Evolutionary conservation across 2,797 vertebrate species (phyloP), one percentile per base, ranked within the genome.

Genomic region (Coluber constrictor): DNA sequence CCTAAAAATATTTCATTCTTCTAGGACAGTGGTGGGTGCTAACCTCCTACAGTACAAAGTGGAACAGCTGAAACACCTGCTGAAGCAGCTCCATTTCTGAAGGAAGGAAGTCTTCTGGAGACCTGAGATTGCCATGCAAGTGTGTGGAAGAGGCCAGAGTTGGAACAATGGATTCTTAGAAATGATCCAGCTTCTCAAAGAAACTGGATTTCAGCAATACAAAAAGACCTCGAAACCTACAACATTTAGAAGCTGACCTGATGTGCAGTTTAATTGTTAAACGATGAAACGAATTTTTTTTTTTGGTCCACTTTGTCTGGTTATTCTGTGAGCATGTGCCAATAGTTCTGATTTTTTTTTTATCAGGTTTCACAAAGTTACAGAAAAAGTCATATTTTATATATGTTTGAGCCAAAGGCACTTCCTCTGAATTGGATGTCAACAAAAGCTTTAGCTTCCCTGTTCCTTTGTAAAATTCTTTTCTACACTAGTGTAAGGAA

Each of bases 171-270:
- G 74, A 93, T 90, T 95, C 95, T 70, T 93, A 92, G 93, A 95
- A 95, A 94, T 93, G 60, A 95, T 56, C 87, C 94, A 92, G 90
- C 95, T 95, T 92, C 66, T 94, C 79, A 91, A 29, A 79, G 92
- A 91, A 96, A 96, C 93, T 91, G 92, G 89, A 95, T 94, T 92
- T 95, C 90, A 92, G 94, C 92, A 74, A 90, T 91, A 79, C 32
- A 43, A 79, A 74, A 51, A 37, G 16, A 70, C 43, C 59, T 5
- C 59, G 2, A 79, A 63, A 47, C 55, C 63, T 32, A 66, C 29
- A 16, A 90, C 4, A 0, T 92, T 94, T 93, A 93, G 94, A 95
- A 95, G 27, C 93, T 95, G 93, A 93, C 74, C 4, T 89, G 88
- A 74, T 10, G 66, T 83, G 88, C 87, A 93, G 13, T 0, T 18